Conservation (phyloP, 2,888 invertebrate genomes). For the Zaprionus obscuricornis region DNA sequence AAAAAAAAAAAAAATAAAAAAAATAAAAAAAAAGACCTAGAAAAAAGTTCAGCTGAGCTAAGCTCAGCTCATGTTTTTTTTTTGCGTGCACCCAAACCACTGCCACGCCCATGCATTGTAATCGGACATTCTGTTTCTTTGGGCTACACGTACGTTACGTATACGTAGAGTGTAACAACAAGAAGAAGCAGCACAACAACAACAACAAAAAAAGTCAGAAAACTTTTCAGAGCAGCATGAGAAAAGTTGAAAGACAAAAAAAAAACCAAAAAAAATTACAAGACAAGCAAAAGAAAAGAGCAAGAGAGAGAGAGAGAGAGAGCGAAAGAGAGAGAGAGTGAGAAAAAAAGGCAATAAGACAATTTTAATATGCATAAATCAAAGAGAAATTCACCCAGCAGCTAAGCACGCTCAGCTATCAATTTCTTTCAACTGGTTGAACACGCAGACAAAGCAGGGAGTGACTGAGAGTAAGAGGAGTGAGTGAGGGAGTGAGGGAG, state of each 20-base stretch:
- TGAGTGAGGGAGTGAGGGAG: no score
- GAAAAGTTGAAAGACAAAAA: slow-evolving; percentile 6
- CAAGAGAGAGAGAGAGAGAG: not conserved
- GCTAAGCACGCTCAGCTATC: slow-evolving; percentile 10
- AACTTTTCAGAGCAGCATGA: slow-evolving; percentile 42
- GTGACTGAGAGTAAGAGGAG: no score
- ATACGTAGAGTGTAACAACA: slow-evolving; percentile 1
- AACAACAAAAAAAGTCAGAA: slow-evolving; percentile 41
- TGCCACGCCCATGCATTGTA: slow-evolving; percentile 53
- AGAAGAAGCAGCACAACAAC: slow-evolving; percentile 12
- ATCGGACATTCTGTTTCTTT: slow-evolving; percentile 48
- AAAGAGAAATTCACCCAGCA: slow-evolving; percentile 26
- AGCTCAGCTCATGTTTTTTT: slow-evolving; percentile 7
- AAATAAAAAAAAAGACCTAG: no score
- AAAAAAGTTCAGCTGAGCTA: no score
- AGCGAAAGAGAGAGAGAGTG: slow-evolving; percentile 4
- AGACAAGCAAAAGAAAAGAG: no score
- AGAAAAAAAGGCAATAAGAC: slow-evolving; percentile 43
- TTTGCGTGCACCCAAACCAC: slow-evolving; percentile 21
- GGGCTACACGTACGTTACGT: slow-evolving; percentile 20
- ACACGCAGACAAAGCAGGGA: no score
- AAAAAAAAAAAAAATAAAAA: no score
- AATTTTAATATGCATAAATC: slow-evolving; percentile 74
- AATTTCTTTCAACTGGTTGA: slow-evolving; percentile 14
- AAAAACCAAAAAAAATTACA: not conserved